Conservation (phyloP, 2,888 invertebrate species). For the Taphrorychus bicolor region DNA sequence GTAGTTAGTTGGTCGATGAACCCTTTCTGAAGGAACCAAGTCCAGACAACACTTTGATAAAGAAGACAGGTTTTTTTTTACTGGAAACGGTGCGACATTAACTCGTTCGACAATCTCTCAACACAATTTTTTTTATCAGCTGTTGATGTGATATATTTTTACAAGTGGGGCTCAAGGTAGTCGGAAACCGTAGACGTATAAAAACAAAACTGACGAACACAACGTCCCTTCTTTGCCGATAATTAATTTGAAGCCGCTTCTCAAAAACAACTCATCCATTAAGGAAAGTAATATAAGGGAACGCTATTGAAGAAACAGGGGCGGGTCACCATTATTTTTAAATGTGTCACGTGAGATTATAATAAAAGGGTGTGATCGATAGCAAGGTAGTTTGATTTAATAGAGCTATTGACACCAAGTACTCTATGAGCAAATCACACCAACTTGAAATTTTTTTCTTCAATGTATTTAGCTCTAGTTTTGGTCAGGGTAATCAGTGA, state of each 20-base stretch:
- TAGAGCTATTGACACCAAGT: no score
- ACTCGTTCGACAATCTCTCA: conserved; percentile 30
- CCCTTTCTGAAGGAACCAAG: conserved; percentile 1
- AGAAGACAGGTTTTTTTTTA: conserved; percentile 5
- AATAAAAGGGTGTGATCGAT: no score
- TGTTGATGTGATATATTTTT: conserved; percentile 39
- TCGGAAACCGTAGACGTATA: conserved; percentile 37
- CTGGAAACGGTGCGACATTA: conserved; percentile 18
- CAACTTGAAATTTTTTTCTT: no score
- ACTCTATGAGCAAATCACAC: no score
- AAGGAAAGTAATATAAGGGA: conserved; percentile 56
- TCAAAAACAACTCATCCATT: conserved; percentile 59
- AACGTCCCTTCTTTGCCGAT: conserved; percentile 43
- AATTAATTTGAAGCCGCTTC: conserved; percentile 58
- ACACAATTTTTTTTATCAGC: conserved; percentile 30
- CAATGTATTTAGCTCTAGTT: no score
- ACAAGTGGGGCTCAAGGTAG: conserved; percentile 38
- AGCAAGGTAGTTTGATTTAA: no score
- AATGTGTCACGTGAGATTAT: no score
- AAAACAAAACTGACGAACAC: conserved; percentile 38
- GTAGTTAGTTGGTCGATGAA: conserved; percentile 21
- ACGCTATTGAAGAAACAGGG: conserved; percentile 43
- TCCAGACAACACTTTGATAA: conserved; percentile 2
- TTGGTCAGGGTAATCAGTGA: no score
- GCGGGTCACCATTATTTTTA: background rate